Conservation (phyloP, 1,140 invertebrate genomes). For the Scylla paramamosain region DNA sequence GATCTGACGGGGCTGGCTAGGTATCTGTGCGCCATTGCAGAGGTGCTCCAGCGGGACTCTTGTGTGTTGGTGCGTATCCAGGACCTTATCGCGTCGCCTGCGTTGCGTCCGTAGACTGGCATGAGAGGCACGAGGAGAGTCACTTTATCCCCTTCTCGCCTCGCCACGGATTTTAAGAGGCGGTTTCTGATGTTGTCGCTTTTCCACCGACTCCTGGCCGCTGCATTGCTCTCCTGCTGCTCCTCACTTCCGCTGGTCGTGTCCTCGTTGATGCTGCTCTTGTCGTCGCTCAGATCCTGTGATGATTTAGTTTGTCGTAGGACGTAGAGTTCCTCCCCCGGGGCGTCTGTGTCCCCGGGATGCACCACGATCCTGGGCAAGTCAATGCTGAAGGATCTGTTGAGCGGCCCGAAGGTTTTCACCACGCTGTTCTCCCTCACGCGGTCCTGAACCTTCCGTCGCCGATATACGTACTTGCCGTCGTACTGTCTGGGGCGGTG, state of each 20-base stretch:
- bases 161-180: neutral
- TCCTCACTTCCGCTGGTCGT: neutral
- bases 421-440: slow-evolving; percentile 37
- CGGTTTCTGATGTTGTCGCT: neutral
- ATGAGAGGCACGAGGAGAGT: neutral
- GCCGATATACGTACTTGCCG: neutral
- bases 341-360: no score
- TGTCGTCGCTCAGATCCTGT: neutral
- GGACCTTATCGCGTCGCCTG: neutral
- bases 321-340: neutral
- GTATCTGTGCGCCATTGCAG: neutral
- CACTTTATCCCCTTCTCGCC: neutral
- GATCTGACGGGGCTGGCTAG: neutral
- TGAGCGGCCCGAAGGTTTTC: slow-evolving; percentile 25
- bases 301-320: neutral
- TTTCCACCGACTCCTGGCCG: neutral
- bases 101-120: neutral
- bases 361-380: neutral
- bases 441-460: neutral
- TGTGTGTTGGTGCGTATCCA: neutral
- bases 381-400: slow-evolving; percentile 27
- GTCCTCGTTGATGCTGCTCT: neutral
- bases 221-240: neutral
- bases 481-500: neutral
- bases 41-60: neutral